Conservation (phyloP, 1,140 invertebrate genomes). For the Drosophila subobscura region DNA sequence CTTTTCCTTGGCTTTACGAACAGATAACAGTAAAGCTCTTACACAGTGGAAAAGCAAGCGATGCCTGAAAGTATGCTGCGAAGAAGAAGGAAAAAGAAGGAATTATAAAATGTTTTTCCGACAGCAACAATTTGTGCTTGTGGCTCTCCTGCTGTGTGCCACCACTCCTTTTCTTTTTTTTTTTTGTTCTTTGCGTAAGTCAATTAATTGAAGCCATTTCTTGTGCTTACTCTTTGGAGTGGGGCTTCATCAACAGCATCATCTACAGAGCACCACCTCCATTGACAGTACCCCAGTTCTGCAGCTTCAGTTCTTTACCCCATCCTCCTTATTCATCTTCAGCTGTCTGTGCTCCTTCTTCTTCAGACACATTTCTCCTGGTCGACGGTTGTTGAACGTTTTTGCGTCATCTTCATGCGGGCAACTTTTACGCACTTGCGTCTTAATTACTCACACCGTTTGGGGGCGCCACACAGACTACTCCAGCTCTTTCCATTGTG, state of each 20-base stretch:
- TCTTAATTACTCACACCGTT: slow-evolving; percentile 71
- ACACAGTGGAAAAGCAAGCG: not conserved
- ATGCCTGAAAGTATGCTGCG: slow-evolving; percentile 52
- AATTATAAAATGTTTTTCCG: not conserved
- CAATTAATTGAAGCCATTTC: slow-evolving; percentile 73
- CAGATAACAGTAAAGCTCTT: not conserved
- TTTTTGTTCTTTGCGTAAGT: slow-evolving; percentile 35
- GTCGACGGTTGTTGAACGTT: slow-evolving; percentile 24
- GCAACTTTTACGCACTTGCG: slow-evolving; percentile 63
- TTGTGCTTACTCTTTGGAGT: slow-evolving; percentile 18
- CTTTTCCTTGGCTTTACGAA: slow-evolving; percentile 20
- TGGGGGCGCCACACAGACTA: not conserved
- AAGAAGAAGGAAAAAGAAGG: not conserved
- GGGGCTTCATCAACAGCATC: too few species aligned
- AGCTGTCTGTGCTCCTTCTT: not conserved
- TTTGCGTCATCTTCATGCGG: slow-evolving; percentile 58
- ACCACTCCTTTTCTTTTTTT: not conserved
- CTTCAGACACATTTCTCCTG: slow-evolving; percentile 1
- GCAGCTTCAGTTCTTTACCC: not conserved
- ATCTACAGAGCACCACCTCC: too few species aligned
- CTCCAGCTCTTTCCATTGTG: too few species aligned
- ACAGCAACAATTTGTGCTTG: slow-evolving; percentile 15
- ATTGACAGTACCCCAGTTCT: too few species aligned
- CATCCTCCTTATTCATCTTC: not conserved
- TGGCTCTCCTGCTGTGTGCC: not conserved